Conservation (phyloP, 2,797 vertebrate genomes). For the Semotilus atromaculatus region DNA sequence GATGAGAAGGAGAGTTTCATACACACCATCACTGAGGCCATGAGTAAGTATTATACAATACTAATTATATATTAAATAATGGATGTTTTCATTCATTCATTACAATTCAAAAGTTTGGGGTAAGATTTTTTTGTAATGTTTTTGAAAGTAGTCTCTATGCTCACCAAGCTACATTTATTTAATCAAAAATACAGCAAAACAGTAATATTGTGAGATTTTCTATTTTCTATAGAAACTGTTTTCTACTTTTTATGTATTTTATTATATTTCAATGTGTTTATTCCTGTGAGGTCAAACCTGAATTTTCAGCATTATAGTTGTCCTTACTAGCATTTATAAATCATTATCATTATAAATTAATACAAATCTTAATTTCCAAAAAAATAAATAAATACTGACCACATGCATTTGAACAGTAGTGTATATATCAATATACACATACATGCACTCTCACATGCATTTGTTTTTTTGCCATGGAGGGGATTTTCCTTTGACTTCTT, state of each 20-base stretch:
- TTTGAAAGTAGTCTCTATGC: not conserved
- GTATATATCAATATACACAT: not conserved
- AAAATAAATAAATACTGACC: not conserved
- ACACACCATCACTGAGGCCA: constrained; percentile 87
- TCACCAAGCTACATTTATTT: not conserved
- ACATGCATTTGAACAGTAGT: not conserved
- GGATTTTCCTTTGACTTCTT: not conserved
- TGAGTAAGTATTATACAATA: constrained; percentile 77
- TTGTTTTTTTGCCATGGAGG: not conserved
- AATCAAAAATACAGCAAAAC: not conserved
- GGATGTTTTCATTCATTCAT: not conserved
- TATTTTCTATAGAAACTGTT: too few relatives aligned
- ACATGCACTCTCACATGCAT: not conserved
- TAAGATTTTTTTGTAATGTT: not conserved
- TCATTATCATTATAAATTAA: too few relatives aligned
- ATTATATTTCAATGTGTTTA: not conserved
- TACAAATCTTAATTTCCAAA: not conserved
- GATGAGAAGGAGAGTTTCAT: constrained; percentile 92
- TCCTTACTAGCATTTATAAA: too few relatives aligned
- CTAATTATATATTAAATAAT: not conserved
- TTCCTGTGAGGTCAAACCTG: not conserved
- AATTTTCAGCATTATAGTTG: not conserved
- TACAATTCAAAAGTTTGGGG: not conserved
- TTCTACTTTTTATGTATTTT: not conserved
- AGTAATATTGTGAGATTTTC: not conserved